Base-by-base conservation (phyloP, 2,113 vertebrate species). In the Poeciliopsis occidentalis region DNA sequence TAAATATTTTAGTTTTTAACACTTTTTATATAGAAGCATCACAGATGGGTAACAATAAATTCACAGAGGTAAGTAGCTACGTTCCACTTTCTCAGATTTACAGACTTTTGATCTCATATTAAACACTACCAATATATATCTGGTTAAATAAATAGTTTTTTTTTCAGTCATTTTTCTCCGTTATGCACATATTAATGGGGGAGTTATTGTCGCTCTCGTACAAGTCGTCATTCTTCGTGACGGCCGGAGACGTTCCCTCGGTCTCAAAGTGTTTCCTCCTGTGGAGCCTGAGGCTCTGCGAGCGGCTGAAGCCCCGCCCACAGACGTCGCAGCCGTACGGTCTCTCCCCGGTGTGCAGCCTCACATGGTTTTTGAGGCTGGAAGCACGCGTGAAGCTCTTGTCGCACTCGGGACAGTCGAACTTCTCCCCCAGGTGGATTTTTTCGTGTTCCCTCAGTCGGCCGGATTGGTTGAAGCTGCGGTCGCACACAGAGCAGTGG, bases 331-430 rank as follows among this genome's bases (percentile, higher is more conserved):
- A 93, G 85, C 81, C 47, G 0, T 93, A 92, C 0, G 92, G 92
- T 64, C 90, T 85, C 90, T 95, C 94, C 12, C 93, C 72, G 0
- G 94, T 95, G 91, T 96, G 95, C 0, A 95, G 94, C 19, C 94
- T 79, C 86, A 93, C 91, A 13, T 96, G 95, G 31, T 95, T 95
- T 0, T 94, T 91, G 24, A 96, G 93, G 76, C 95, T 94, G 0
- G 93, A 94, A 6, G 94, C 92, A 22, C 94, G 90, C 0, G 94
- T 93, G 51, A 93, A 93, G n/a, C 88, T 92, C 81, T 71, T 95
- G 2, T 87, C 87, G 3, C 92, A 93, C 72, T 92, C 90, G 0
- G 90, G 80, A 67, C 92, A 93, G 88, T 92, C 88, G 51, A 87
- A 92, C 81, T 91, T 92, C 73, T 93, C 92, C 24, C 92, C 94